These are phyloP conservation scores for Cercocebus atys DNA, from an alignment of 2,113 vertebrate species.

Conservation along the genomic window DNA sequence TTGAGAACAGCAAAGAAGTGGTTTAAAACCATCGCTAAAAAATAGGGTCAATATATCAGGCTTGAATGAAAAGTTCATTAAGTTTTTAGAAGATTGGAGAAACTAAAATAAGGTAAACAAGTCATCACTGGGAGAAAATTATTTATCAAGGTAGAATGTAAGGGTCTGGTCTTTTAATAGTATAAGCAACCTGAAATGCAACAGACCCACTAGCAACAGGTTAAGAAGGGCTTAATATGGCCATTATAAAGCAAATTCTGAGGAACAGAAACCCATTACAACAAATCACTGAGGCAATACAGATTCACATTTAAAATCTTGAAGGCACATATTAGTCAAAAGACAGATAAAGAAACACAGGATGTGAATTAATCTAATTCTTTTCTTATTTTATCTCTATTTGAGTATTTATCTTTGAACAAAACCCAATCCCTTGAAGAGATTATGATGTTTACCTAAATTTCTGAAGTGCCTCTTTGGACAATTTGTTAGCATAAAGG, in stretches of 20 bases:
- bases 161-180: slow-evolving; percentile 42
- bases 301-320: not conserved
- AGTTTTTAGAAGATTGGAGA: slow-evolving; percentile 71
- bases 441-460: slow-evolving; percentile 49
- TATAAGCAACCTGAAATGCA: slow-evolving; percentile 47
- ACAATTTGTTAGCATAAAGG: not conserved
- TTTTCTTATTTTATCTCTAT: not conserved
- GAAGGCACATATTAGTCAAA: not conserved
- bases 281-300: not conserved
- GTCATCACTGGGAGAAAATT: slow-evolving; percentile 68
- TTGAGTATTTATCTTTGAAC: slow-evolving; percentile 32
- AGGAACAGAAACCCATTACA: not conserved
- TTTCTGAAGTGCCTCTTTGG: not conserved
- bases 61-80: slow-evolving; percentile 70
- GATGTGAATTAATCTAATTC: not conserved
- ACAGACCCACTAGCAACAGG: slow-evolving; percentile 31
- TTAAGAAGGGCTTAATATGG: slow-evolving; percentile 13
- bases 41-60: slow-evolving; percentile 72
- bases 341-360: not conserved
- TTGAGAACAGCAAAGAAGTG: slow-evolving; percentile 78
- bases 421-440: not conserved
- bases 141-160: slow-evolving; percentile 60
- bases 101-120: slow-evolving; percentile 73
- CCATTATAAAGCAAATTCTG: slow-evolving; percentile 15
- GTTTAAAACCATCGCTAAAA: slow-evolving; percentile 79